Conservation (phyloP, 2,113 vertebrate genomes). For the Hydrolagus affinis region DNA sequence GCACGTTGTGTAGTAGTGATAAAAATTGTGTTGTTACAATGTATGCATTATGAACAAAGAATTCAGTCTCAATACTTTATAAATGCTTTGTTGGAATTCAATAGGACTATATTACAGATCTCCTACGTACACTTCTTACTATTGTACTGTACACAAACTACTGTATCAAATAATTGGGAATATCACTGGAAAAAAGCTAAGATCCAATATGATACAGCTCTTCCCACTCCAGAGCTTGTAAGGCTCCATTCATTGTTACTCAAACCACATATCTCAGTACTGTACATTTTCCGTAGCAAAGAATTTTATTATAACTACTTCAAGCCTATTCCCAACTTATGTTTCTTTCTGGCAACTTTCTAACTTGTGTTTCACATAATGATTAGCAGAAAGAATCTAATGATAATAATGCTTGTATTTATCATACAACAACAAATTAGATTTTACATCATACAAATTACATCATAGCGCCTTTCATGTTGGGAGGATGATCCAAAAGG, state of each 20-base stretch:
- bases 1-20: too few relatives aligned
- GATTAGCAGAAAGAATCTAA: neutral
- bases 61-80: too few relatives aligned
- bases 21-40: too few relatives aligned
- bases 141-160: neutral
- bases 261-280: neutral
- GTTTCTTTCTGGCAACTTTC: neutral
- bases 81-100: too few relatives aligned
- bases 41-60: too few relatives aligned
- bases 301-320: neutral
- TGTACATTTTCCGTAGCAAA: neutral
- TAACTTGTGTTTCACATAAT: neutral
- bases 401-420: neutral
- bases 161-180: neutral
- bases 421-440: too few relatives aligned
- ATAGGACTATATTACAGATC: too few relatives aligned
- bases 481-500: too few relatives aligned
- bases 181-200: neutral
- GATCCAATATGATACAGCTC: neutral
- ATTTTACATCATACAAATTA: too few relatives aligned
- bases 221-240: neutral
- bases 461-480: too few relatives aligned
- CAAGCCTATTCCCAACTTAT: neutral
- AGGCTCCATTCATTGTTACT: neutral
- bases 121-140: too few relatives aligned